These are phyloP conservation scores for Bothrops jararaca DNA, from an alignment of 2,113 vertebrate genomes.

Conservation along the genomic window DNA sequence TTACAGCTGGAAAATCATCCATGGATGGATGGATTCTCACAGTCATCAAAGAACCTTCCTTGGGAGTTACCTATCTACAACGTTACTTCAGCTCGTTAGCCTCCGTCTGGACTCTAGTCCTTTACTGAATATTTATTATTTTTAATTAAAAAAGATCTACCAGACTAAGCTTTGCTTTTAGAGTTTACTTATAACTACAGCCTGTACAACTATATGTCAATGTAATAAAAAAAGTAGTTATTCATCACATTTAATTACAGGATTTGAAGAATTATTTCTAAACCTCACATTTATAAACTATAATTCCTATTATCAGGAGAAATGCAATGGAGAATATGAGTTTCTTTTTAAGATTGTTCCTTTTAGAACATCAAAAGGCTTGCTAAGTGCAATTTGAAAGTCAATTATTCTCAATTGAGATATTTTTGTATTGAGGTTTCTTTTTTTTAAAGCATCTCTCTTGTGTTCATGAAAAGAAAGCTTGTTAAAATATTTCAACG, in stretches of 20 bases:
- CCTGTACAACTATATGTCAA: background rate
- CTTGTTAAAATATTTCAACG: constrained; percentile 13
- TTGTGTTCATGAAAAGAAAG: background rate
- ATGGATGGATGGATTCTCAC: background rate
- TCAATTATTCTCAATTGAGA: background rate
- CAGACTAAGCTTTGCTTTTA: background rate
- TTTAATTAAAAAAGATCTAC: background rate
- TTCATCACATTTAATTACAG: constrained; percentile 4
- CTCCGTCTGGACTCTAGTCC: background rate
- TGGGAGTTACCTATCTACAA: background rate
- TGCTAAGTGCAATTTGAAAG: constrained; percentile 4
- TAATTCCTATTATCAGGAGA: constrained; percentile 8
- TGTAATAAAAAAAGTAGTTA: background rate
- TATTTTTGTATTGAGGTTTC: background rate
- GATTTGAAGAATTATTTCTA: constrained; percentile 2
- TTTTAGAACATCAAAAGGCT: background rate
- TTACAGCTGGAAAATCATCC: background rate
- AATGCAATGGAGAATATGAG: background rate
- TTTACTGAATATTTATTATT: background rate
- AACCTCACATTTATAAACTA: constrained; percentile 19
- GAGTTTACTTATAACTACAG: background rate
- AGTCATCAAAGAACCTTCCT: background rate
- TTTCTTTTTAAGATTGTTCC: background rate
- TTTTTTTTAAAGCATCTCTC: constrained; percentile 19
- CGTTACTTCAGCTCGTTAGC: background rate